Evolutionary conservation across 2,797 vertebrate species (phyloP), one percentile per base, ranked within the genome.

Genomic region (Apogon talboti): DNA sequence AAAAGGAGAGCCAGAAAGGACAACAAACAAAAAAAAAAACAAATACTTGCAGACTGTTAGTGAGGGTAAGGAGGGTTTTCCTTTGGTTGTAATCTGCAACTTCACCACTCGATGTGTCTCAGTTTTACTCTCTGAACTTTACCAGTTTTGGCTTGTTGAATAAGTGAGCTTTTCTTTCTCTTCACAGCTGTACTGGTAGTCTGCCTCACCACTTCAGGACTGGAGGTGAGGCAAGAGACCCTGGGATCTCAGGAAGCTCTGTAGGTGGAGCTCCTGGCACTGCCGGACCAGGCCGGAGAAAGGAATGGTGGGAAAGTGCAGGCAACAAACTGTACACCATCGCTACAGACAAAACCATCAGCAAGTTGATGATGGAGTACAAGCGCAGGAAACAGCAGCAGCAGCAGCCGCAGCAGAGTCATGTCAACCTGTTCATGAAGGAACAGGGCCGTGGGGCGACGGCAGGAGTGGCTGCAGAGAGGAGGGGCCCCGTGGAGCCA

Each of bases 231-330:
- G 58, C 74, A 50, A 59, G 66, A 24, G 87, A 82, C 49, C 76
- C 81, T 0, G 9, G 38, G 50, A 2, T 78, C 1, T 33, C 60
- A 0, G 69, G 56, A 1, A 50, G 74, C 42, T 78, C 81, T 0
- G 59, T 59, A 0, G 81, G 76, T 5, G 79, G 49, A 38, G 40
- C 24, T 4, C 41, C 77, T 0, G 21, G 44, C 13, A 14, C 54
- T 1, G 0, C 47, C 0, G 73, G 50, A 3, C 30, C 88, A 0
- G 77, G 91, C 6, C 87, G 92, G 54, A 97, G 94, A 76, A 98
- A 96, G 71, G 97, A 99, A 64, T 99, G 98, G 98, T 99, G 98
- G 98, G 98, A 99, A 75, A 96, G 82, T 0, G 96, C 97, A 0
- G 94, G 97, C 0, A 98, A 96, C 91, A 98, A 96, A 71, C 96